Evolutionary conservation across 2,113 vertebrate genomes (phyloP).

Genomic region (Apteryx mantelli): DNA sequence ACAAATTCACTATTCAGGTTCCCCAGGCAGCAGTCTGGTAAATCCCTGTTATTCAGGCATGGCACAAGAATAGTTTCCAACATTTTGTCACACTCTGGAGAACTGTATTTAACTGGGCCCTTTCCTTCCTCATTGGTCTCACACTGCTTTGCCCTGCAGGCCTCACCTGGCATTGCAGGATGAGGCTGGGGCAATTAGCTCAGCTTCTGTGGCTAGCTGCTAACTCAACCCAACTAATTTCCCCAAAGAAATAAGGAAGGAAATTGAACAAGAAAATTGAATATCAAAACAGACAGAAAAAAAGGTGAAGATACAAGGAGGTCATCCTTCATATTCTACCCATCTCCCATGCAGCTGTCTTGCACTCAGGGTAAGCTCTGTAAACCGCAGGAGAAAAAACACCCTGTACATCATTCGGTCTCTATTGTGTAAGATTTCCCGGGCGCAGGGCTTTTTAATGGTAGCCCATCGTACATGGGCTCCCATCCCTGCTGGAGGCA

Average conservation of each 20-base stretch:
- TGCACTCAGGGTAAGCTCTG: background rate
- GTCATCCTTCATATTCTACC: background rate
- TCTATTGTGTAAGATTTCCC: background rate
- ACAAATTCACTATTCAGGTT: background rate
- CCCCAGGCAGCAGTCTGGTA: background rate
- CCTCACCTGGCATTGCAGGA: background rate
- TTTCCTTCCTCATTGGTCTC: background rate
- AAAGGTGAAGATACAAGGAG: background rate
- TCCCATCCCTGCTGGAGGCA: background rate
- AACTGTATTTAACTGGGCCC: fast-evolving
- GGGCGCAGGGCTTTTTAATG: background rate
- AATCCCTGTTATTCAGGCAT: background rate
- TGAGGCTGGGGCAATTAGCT: background rate
- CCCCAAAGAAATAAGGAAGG: background rate
- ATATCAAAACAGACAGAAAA: background rate
- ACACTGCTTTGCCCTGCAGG: background rate
- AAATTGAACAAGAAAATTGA: background rate
- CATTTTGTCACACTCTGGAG: background rate
- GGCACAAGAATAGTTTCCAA: background rate
- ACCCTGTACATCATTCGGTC: background rate
- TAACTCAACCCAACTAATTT: background rate
- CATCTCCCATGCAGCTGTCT: background rate
- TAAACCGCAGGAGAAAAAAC: background rate
- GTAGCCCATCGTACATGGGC: background rate
- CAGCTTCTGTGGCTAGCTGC: background rate